Evolutionary conservation across 2,113 vertebrate species (phyloP), one percentile per base, ranked within the genome.

Genomic region (Oncorhynchus masou): DNA sequence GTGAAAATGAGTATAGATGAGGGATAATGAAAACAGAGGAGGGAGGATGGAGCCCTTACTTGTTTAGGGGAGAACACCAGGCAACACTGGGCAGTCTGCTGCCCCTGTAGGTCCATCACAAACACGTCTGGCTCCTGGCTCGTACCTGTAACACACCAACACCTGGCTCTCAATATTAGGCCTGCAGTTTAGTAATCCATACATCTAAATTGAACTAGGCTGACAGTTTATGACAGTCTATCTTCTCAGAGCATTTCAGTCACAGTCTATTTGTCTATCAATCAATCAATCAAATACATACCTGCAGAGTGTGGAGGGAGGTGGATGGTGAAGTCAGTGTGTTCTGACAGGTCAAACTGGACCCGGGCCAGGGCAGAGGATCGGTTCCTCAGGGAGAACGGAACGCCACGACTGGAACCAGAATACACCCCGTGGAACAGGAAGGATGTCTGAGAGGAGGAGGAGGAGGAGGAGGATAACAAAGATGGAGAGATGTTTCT

Each of bases 301-400:
- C 87, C 68, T 67, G 68, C n/a, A 51, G 74, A 76, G n/a, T 73
- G 24, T 51, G 80, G 81, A 82, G 83, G 59, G 78, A 85, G 64
- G 31, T 22, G 77, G 59, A 98, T 5, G 77, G 86, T 83, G 90
- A 97, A 96, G 73, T 94, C 90, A 57, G 54, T 31, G 62, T 91
- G 80, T 0, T 81, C 39, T 7, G 86, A 84, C 85, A 96, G 85
- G 88, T 95, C 86, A 73, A 97, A 94, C 15, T 91, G 84, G 54
- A 96, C 86, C 75, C 22, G 90, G 66, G 93, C 91, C 69, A 59
- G 54, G 0, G 91, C 83, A 1, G 81, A 13, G n/a, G 93, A 92
- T 79, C 73, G 88, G 83, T 97, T 98, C 66, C 85, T 85, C 77
- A 98, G 83, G 70, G 86, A 3, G 88, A 96, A 96, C 0, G 93